Conservation (phyloP, 2,113 vertebrate genomes). For the Sclerurus mexicanus region DNA sequence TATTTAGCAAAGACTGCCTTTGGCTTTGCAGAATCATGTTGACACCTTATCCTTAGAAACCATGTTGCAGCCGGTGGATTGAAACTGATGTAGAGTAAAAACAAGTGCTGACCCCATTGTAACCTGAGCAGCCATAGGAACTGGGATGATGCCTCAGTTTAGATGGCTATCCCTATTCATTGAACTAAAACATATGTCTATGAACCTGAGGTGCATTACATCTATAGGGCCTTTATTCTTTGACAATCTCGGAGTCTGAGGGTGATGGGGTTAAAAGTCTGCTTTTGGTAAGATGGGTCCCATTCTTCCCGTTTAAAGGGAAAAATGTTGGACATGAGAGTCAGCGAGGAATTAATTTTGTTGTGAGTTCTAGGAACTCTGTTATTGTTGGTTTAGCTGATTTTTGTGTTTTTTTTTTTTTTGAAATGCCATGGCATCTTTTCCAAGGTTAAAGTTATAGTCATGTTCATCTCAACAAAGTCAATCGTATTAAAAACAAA, state of each 20-base stretch:
- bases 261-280: neutral
- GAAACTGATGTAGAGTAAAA: neutral
- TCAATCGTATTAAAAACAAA: slow-evolving; percentile 44
- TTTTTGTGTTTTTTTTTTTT: neutral
- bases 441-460: neutral
- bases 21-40: neutral
- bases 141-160: neutral
- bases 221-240: neutral
- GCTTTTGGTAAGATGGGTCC: neutral
- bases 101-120: neutral
- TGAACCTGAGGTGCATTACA: neutral
- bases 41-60: neutral
- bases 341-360: neutral
- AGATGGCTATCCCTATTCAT: neutral
- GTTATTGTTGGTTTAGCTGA: neutral
- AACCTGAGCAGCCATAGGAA: neutral
- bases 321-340: neutral
- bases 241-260: neutral
- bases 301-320: neutral
- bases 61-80: neutral
- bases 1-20: neutral
- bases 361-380: neutral
- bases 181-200: neutral
- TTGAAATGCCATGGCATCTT: neutral
- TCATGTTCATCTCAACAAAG: neutral